Percentiles rank a stretch among this genome's conserved stretches.
Evolutionary conservation across 2,888 invertebrate species (phyloP).

Genomic region (Cremastinae sp.): DNA sequence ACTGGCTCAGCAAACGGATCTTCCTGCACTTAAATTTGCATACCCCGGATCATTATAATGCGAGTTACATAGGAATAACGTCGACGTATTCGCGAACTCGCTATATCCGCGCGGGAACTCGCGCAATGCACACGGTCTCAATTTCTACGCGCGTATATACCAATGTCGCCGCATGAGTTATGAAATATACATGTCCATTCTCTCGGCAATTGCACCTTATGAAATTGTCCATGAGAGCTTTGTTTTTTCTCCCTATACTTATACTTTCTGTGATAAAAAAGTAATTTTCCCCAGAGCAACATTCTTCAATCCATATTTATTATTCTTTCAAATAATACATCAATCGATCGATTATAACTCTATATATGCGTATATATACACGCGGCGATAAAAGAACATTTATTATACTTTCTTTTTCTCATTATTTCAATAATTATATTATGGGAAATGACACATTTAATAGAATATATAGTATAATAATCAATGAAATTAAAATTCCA

Average conservation of each 20-base stretch:
- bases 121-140: slow-evolving; percentile 51
- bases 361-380: too few relatives aligned
- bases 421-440: too few relatives aligned
- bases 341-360: too few relatives aligned
- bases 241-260: neutral
- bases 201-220: slow-evolving; percentile 44
- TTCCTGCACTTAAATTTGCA: slow-evolving; percentile 78
- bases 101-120: slow-evolving; percentile 31
- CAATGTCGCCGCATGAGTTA: slow-evolving; percentile 40
- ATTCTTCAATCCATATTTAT: too few relatives aligned
- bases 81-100: slow-evolving; percentile 55
- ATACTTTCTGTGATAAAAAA: too few relatives aligned
- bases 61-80: slow-evolving; percentile 57
- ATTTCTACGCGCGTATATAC: slow-evolving; percentile 53
- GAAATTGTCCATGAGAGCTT: slow-evolving; percentile 24
- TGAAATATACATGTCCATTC: slow-evolving; percentile 36
- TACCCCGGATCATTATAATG: slow-evolving; percentile 70
- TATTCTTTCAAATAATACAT: too few relatives aligned
- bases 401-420: too few relatives aligned
- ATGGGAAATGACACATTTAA: too few relatives aligned
- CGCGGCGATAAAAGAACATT: too few relatives aligned
- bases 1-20: slow-evolving; percentile 72
- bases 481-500: too few relatives aligned
- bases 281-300: too few relatives aligned
- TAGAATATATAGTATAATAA: too few relatives aligned